Conservation (phyloP, 2,113 vertebrate species). For the Paraplagusia blochii region DNA sequence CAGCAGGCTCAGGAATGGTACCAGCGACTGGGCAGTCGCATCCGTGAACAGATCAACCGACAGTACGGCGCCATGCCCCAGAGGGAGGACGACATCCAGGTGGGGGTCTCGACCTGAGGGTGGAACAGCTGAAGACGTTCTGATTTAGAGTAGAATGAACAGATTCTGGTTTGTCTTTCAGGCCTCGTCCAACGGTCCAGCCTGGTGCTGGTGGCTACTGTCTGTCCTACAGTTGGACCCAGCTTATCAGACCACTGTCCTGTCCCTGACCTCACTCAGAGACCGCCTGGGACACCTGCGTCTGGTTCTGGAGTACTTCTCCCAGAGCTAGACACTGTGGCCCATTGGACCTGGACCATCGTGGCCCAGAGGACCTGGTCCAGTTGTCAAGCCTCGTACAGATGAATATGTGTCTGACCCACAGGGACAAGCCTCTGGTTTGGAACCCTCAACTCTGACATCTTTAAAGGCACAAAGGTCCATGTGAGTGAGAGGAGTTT, state of each 20-base stretch:
- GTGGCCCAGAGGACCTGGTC: too few species aligned
- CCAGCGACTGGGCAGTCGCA: conserved; percentile 71
- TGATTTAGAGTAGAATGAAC: too few species aligned
- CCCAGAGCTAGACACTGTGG: conserved; percentile 67
- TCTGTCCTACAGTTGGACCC: conserved; percentile 81
- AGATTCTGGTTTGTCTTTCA: conserved; percentile 27
- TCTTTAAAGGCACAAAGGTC: conserved; percentile 2
- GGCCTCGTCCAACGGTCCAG: conserved; percentile 77
- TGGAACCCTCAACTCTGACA: conserved; percentile 18
- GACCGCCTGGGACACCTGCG: conserved; percentile 81
- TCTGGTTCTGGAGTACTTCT: conserved; percentile 78
- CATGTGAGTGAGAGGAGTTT: conserved; percentile 10
- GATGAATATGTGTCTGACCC: too few species aligned
- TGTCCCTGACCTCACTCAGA: conserved; percentile 80
- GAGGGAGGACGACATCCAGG: conserved; percentile 86
- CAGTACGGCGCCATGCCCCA: conserved; percentile 81
- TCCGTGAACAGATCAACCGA: conserved; percentile 75
- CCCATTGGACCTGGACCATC: background rate
- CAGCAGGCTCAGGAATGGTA: conserved; percentile 82
- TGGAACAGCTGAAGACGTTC: too few species aligned
- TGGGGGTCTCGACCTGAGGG: conserved; percentile 33
- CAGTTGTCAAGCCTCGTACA: too few species aligned
- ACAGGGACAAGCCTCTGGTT: background rate
- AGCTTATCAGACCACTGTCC: conserved; percentile 78
- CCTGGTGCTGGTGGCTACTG: conserved; percentile 84